A percentile compares a stretch with the other conserved stretches of the same genome.
Conservation (phyloP, 2,888 invertebrate species). For the Empis stercorea region DNA sequence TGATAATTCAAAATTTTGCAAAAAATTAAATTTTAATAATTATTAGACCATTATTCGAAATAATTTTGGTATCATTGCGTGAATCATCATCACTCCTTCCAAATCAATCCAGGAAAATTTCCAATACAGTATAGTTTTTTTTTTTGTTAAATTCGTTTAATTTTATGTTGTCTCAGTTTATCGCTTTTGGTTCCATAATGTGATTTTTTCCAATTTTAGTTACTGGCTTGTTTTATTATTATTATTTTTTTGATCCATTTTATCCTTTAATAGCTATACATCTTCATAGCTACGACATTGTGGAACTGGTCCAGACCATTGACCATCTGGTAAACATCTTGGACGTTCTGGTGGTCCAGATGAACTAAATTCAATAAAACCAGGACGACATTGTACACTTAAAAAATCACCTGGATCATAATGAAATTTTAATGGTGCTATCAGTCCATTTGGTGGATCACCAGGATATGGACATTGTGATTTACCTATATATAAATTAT, state of each 20-base stretch:
- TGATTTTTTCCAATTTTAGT: too few species aligned
- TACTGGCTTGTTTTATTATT: too few species aligned
- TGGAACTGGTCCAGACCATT: conserved; percentile 55
- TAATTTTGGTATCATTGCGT: too few species aligned
- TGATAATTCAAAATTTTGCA: too few species aligned
- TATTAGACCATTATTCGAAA: too few species aligned
- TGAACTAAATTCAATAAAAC: conserved; percentile 41
- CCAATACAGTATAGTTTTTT: too few species aligned
- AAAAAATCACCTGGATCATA: conserved; percentile 61
- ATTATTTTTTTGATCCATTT: background rate
- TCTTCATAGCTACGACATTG: conserved; percentile 53
- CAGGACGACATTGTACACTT: conserved; percentile 54
- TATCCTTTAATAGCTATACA: conserved; percentile 33
- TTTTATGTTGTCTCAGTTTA: too few species aligned
- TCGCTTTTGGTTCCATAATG: too few species aligned
- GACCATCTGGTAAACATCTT: conserved; percentile 50
- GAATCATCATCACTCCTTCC: too few species aligned
- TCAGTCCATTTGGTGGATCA: conserved; percentile 55
- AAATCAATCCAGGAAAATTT: too few species aligned
- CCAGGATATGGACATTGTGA: conserved; percentile 59
- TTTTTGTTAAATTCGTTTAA: too few species aligned
- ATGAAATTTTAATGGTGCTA: conserved; percentile 57
- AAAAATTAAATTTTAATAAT: too few species aligned
- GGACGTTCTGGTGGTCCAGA: conserved; percentile 46
- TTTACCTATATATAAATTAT: conserved; percentile 42